A percentile compares a stretch with the other conserved stretches of the same genome.
Evolutionary conservation across 2,888 invertebrate genomes (phyloP).

Genomic region (Halocaridina rubra): DNA sequence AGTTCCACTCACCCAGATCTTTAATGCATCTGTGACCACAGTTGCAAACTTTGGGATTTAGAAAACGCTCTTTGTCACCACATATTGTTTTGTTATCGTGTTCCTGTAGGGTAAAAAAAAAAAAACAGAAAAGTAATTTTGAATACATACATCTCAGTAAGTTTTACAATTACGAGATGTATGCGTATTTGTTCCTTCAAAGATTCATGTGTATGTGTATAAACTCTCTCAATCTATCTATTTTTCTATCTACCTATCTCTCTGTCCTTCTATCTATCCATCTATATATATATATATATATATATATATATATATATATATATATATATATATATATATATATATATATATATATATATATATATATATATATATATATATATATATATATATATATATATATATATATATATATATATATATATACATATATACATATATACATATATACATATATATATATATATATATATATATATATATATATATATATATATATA

Average conservation of each 20-base stretch:
- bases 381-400: constrained; percentile 18
- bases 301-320: too few species aligned
- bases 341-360: constrained; percentile 5
- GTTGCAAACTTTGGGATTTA: constrained; percentile 39
- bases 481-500: not conserved
- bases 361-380: constrained; percentile 16
- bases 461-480: not conserved
- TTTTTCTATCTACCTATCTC: not conserved
- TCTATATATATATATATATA: too few species aligned
- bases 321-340: constrained; percentile 3
- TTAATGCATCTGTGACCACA: constrained; percentile 33
- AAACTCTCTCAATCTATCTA: not conserved
- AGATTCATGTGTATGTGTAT: too few species aligned
- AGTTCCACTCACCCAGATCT: constrained; percentile 33
- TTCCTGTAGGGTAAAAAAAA: not conserved
- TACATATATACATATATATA: not conserved
- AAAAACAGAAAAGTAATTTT: too few species aligned
- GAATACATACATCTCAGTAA: too few species aligned
- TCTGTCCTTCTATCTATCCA: not conserved
- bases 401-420: constrained; percentile 15
- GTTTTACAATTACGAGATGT: too few species aligned
- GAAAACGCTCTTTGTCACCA: not conserved
- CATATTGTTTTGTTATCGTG: not conserved
- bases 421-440: constrained; percentile 7
- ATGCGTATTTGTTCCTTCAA: too few species aligned